Evolutionary conservation across 2,888 invertebrate genomes (phyloP), one percentile per base, ranked within the genome.

Genomic region (Synergus umbraculus): DNA sequence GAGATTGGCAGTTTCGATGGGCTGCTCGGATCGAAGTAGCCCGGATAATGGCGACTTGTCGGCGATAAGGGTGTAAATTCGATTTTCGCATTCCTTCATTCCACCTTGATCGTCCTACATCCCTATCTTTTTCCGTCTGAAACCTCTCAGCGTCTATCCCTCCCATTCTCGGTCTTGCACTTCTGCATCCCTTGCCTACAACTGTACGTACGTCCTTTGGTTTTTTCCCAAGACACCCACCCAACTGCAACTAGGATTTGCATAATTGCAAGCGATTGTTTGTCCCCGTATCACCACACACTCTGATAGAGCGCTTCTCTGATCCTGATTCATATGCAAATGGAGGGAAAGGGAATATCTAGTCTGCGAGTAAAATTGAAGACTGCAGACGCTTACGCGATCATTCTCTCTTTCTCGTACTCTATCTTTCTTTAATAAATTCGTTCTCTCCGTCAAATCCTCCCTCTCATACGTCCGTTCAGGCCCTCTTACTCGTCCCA

Each of bases 271-370:
- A 86, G 86, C 88, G 89, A 90, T 90, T 90, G 89, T 90, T 90
- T 91, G 89, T 89, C 89, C 87, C 84, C 88, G 87, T 88, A 88
- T 87, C 88, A 88, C 87, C 84, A 86, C 88, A 87, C 88, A 86
- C 83, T 87, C 85, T 80, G 83, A 84, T 85, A 86, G 86, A 79
- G 83, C 84, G 83, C 86, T 87, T 83, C 87, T 86, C 86, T 86
- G 88, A 90, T 90, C 89, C 88, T 89, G 88, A 91, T 91, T 91
- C 90, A 89, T 89, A 90, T 91, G 90, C 89, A 90, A 91, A 91
- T 91, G 86, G 85, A 83, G 85, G 86, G 84, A 85, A 86, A 88
- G 86, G 83, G 86, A 87, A 84, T 85, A 82, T 82, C 88, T 87
- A 88, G 80, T 85, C 84, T 83, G 83, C 83, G 83, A 81, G 82